Base-by-base conservation (phyloP, 2,888 invertebrate species). In the Marasmarcha lunaedactyla region DNA sequence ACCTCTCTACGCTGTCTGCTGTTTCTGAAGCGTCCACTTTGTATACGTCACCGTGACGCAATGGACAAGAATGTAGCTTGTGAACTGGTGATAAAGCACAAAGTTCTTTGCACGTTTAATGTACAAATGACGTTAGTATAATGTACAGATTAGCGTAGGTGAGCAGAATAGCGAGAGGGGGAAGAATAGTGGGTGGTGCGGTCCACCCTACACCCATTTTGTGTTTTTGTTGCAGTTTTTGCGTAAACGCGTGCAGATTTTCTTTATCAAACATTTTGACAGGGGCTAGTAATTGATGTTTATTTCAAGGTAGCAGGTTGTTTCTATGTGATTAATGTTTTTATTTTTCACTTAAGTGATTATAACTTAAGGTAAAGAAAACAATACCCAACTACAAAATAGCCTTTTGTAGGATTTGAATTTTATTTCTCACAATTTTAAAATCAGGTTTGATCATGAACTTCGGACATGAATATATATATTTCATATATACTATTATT, bases 201-300 rank as follows among this genome's bases (percentile, higher is more conserved):
- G 58, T 52, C 69, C 71, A 67, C 74, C 78, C 72, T 59, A 63
- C 70, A 59, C 70, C 67, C 70, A 57, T 61, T 64, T 50, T 61
- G 59, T 59, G 57, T 74, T 76, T 78, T 74, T 74, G 76, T 69
- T 77, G 73, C 71, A 70, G 68, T 76, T 77, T 77, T 79, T 78
- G 65, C 57, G 64, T 63, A 52, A 64, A 52, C 67, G 66, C 65
- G 71, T 71, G 65, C 57, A 57, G 20, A 20, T 5, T 20, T 20
- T 20, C 7, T 20, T 20, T 20, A 5, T 7, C 4, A 20, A 20
- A 20, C 20, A 3, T 20, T 20, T 20, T 20, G 7, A 20, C 20
- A 20, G 20, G 20, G 20, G 20, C 7, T 5, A 20, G 20, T 20
- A 20, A 20, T 20, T 3, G 20, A 5, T n/a, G n/a, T n/a, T n/a